phyloP scores from a whole-genome alignment of 2,797 vertebrate species.

The Tadarida brasiliensis region DNA sequence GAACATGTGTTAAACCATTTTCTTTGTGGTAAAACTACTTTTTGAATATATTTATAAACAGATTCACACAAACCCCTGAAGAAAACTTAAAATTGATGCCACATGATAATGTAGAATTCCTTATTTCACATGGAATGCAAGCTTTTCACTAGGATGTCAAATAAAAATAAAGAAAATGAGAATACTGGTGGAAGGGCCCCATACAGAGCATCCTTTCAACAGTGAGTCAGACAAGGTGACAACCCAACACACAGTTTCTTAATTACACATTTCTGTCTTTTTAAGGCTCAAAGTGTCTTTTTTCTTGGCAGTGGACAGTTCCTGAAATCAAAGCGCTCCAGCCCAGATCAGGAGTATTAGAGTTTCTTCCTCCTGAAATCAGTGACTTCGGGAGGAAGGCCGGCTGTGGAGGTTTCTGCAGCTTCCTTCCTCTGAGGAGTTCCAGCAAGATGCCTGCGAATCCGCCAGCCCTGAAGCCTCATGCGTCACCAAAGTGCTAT shows the following conservation, averaged over 20 bases:
- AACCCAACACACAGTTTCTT: not conserved
- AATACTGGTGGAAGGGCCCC: no score
- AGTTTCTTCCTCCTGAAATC: not conserved
- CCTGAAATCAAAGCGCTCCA: conserved; percentile 29
- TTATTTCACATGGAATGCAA: not conserved
- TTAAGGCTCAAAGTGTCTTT: conserved; percentile 48
- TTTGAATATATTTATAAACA: conserved; percentile 12
- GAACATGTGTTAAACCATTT: not conserved
- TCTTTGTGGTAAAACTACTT: conserved; percentile 1
- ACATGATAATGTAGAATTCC: not conserved
- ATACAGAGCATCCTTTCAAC: not conserved
- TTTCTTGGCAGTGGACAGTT: conserved; percentile 14
- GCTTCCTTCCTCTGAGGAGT: conserved; percentile 16
- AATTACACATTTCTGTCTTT: conserved; percentile 24
- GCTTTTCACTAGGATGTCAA: not conserved
- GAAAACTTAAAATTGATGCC: not conserved
- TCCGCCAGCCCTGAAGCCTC: not conserved
- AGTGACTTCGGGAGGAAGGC: not conserved
- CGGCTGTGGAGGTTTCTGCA: not conserved
- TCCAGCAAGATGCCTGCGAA: not conserved
- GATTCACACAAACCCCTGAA: not conserved
- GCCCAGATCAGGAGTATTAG: conserved; percentile 17
- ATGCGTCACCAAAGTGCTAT: not conserved
- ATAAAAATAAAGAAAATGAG: not conserved
- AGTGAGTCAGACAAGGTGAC: not conserved